Evolutionary conservation across 2,888 invertebrate species (phyloP).

Genomic region (Choreutis nemorana): DNA sequence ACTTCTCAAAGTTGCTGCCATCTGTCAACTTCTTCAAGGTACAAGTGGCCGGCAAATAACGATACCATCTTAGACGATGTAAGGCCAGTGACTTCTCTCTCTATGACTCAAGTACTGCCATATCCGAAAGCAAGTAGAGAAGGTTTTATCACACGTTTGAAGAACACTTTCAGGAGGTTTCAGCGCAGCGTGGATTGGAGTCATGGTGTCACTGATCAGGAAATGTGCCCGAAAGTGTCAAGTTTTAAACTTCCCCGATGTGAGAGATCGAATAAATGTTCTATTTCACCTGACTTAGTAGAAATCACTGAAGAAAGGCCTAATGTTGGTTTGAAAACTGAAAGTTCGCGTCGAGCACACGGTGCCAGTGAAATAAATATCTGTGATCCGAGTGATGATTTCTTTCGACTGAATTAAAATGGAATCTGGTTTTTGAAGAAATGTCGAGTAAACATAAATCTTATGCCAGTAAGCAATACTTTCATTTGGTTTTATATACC

Average conservation of each 20-base stretch:
- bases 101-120: slow-evolving; percentile 47
- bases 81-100: slow-evolving; percentile 21
- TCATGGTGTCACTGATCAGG: slow-evolving; percentile 16
- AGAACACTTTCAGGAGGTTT: slow-evolving; percentile 29
- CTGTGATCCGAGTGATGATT: no score
- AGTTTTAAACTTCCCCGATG: slow-evolving; percentile 39
- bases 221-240: slow-evolving; percentile 21
- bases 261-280: slow-evolving; percentile 18
- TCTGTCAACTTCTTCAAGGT: slow-evolving; percentile 12
- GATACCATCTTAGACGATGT: slow-evolving; percentile 6
- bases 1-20: slow-evolving; percentile 32
- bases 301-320: slow-evolving; percentile 32
- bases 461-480: no score
- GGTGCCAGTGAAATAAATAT: no score
- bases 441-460: no score
- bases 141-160: slow-evolving; percentile 29
- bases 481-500: no score
- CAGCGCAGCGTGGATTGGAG: slow-evolving; percentile 16
- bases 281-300: slow-evolving; percentile 22
- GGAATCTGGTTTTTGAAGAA: no score
- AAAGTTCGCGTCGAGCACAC: no score
- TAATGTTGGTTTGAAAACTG: slow-evolving; percentile 14
- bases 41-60: slow-evolving; percentile 7
- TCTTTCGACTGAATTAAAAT: no score
- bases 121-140: slow-evolving; percentile 39